Evolutionary conservation across 2,888 invertebrate species (phyloP).

Genomic region (Rhagonycha fulva): DNA sequence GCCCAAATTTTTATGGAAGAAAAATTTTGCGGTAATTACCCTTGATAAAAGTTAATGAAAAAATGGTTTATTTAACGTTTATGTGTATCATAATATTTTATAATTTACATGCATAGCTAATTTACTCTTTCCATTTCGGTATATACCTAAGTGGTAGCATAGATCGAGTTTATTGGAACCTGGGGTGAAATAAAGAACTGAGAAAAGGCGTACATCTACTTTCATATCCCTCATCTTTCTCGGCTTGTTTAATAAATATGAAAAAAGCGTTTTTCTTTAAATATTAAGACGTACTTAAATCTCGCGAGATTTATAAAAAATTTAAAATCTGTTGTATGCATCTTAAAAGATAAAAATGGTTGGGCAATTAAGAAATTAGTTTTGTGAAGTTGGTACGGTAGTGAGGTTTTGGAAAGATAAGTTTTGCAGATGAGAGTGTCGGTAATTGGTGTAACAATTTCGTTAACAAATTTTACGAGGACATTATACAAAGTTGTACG

Average conservation of each 20-base stretch:
- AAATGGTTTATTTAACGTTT: neutral
- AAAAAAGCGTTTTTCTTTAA: slow-evolving; percentile 3
- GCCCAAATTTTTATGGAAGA: neutral
- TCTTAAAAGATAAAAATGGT: neutral
- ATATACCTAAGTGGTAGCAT: slow-evolving; percentile 38
- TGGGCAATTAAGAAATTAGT: slow-evolving; percentile 9
- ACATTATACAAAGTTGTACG: slow-evolving; percentile 26
- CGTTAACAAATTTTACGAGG: slow-evolving; percentile 24
- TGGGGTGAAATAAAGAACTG: slow-evolving; percentile 42
- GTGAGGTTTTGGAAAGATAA: neutral
- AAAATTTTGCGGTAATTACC: neutral
- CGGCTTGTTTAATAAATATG: slow-evolving; percentile 15
- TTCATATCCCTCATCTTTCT: slow-evolving; percentile 19
- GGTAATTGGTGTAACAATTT: slow-evolving; percentile 11
- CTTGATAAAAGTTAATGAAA: neutral
- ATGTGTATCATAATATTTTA: neutral
- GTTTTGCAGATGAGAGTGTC: slow-evolving; percentile 8
- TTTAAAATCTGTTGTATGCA: neutral
- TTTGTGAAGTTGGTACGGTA: neutral
- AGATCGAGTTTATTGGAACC: slow-evolving; percentile 43
- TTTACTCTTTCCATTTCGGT: slow-evolving; percentile 34
- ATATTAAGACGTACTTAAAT: neutral
- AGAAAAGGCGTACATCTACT: slow-evolving; percentile 22
- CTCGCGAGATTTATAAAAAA: neutral
- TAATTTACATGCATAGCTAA: slow-evolving; percentile 25